phyloP scores from a whole-genome alignment of 2,888 invertebrate species.

The Melinopterus prodromus region DNA sequence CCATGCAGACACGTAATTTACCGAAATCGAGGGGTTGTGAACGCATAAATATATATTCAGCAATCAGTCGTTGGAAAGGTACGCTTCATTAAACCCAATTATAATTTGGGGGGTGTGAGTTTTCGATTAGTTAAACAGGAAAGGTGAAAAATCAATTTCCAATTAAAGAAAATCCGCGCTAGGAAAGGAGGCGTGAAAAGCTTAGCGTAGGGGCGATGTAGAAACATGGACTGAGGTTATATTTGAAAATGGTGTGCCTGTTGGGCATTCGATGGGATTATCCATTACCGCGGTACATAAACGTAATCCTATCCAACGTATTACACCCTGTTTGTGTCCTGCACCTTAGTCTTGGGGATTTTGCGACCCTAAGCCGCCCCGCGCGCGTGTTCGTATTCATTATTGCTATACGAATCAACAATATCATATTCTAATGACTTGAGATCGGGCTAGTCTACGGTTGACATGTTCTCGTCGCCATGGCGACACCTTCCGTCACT shows the following conservation, averaged over 20 bases:
- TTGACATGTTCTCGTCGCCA: conserved; percentile 62
- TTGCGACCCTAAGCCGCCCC: conserved; percentile 37
- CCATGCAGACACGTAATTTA: background rate
- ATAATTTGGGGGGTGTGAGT: background rate
- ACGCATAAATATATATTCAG: background rate
- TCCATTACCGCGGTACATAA: conserved; percentile 21
- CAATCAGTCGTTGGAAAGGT: background rate
- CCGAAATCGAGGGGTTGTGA: background rate
- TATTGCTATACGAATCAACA: conserved; percentile 50
- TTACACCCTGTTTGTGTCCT: conserved; percentile 25
- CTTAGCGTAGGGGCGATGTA: background rate
- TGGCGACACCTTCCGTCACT: conserved; percentile 61
- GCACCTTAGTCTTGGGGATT: conserved; percentile 31
- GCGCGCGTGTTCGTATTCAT: conserved; percentile 43
- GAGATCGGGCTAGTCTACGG: conserved; percentile 43
- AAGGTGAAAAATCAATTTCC: conserved; percentile 4
- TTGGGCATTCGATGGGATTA: background rate
- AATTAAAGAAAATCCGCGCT: background rate
- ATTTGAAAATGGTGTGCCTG: background rate
- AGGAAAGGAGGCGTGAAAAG: background rate
- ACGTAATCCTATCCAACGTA: conserved; percentile 29
- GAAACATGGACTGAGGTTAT: background rate
- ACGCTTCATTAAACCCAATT: background rate
- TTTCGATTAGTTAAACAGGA: background rate
- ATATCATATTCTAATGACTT: conserved; percentile 56